Conservation (phyloP, 2,113 vertebrate species). For the Pongo pygmaeus region DNA sequence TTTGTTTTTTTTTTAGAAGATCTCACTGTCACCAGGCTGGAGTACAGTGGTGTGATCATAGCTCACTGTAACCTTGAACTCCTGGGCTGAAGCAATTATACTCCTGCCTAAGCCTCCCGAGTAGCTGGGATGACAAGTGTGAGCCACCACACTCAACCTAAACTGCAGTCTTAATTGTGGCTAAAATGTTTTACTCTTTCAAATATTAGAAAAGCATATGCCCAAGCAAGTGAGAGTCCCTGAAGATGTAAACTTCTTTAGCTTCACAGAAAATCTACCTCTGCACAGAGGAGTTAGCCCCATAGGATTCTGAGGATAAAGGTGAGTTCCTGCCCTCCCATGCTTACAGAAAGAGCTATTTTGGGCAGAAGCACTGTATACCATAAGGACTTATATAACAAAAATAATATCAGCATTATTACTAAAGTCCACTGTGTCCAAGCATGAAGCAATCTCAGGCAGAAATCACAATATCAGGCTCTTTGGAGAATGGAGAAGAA, state of each 20-base stretch:
- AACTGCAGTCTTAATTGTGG: background rate
- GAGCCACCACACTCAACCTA: too few species aligned
- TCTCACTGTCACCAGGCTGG: too few species aligned
- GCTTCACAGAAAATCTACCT: background rate
- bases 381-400: background rate
- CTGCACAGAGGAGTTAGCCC: background rate
- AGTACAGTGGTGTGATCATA: too few species aligned
- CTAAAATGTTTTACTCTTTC: background rate
- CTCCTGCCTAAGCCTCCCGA: too few species aligned
- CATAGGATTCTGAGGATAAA: background rate
- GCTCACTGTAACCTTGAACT: too few species aligned
- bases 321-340: background rate
- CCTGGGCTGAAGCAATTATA: too few species aligned
- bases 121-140: too few species aligned
- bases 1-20: too few species aligned
- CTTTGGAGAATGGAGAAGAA: background rate
- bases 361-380: background rate
- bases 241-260: conserved; percentile 21
- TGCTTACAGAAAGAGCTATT: background rate
- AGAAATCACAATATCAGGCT: background rate
- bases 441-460: background rate
- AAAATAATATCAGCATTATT: background rate
- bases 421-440: background rate
- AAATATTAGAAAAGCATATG: background rate
- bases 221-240: background rate